A percentile compares a stretch with the other conserved stretches of the same genome.
Evolutionary conservation across 1,140 invertebrate genomes (phyloP).

Genomic region (Bursaphelenchus mucronatus): DNA sequence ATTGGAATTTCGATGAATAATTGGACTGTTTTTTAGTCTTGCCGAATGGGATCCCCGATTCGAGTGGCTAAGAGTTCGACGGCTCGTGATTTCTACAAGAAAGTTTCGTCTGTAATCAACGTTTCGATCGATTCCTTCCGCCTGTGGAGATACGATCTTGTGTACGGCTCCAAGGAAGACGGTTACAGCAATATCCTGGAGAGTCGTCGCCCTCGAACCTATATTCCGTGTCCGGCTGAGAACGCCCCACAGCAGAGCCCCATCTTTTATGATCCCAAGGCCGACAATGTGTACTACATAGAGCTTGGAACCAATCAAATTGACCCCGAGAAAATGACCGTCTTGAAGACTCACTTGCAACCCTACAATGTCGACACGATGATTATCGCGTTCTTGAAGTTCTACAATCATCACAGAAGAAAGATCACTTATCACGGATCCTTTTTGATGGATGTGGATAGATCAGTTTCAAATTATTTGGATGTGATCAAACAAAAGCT

Average conservation of each 20-base stretch:
- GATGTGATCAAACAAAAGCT: constrained; percentile 26
- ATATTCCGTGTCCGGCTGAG: background rate
- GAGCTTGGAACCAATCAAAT: constrained; percentile 22
- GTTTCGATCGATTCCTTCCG: constrained; percentile 7
- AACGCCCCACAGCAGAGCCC: background rate
- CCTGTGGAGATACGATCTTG: constrained; percentile 22
- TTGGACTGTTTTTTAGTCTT: background rate
- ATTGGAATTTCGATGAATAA: no score
- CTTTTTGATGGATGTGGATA: constrained; percentile 27
- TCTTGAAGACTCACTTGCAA: background rate
- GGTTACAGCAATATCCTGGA: constrained; percentile 6
- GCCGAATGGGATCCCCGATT: background rate
- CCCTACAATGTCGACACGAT: constrained; percentile 32
- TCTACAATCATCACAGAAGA: constrained; percentile 37
- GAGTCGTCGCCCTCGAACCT: constrained; percentile 1
- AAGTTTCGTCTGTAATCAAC: constrained; percentile 10
- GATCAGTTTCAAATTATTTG: constrained; percentile 19
- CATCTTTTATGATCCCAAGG: constrained; percentile 12
- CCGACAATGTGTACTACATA: constrained; percentile 37
- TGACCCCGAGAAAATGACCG: constrained; percentile 14
- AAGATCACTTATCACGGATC: constrained; percentile 36
- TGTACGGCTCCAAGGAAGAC: constrained; percentile 13
- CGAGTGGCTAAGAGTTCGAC: constrained; percentile 15
- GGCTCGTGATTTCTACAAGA: constrained; percentile 14
- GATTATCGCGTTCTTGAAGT: constrained; percentile 40